phyloP scores from a whole-genome alignment of 2,888 invertebrate species.

The Eumerus sabulonum region DNA sequence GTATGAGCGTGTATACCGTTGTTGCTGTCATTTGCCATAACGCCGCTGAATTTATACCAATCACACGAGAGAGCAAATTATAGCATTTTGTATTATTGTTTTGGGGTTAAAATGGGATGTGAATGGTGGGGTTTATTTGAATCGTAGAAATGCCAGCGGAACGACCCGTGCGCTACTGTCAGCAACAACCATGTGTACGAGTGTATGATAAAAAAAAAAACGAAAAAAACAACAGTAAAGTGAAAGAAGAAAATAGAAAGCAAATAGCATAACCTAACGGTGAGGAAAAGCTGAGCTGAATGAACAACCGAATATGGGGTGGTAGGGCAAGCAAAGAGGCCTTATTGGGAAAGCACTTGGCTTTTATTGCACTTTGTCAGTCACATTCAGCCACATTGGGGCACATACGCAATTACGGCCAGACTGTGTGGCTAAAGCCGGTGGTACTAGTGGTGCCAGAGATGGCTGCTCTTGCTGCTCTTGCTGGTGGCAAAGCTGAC shows the following conservation, averaged over 20 bases:
- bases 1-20: not conserved
- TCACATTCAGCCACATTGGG: conserved; percentile 28
- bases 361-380: conserved; percentile 65
- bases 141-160: conserved; percentile 19
- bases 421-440: conserved; percentile 38
- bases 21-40: conserved; percentile 36
- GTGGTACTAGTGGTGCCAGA: not conserved
- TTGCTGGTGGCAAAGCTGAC: too few relatives aligned
- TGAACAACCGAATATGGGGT: too few relatives aligned
- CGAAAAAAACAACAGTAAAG: too few relatives aligned
- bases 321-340: too few relatives aligned
- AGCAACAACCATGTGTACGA: too few relatives aligned
- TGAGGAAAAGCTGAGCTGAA: too few relatives aligned
- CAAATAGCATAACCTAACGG: too few relatives aligned
- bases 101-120: conserved; percentile 40
- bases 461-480: too few relatives aligned
- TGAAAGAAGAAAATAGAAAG: too few relatives aligned
- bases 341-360: conserved; percentile 30
- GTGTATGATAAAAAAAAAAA: too few relatives aligned
- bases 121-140: conserved; percentile 53
- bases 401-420: conserved; percentile 37
- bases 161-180: not conserved
- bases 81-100: conserved; percentile 40
- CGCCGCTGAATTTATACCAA: conserved; percentile 54
- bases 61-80: conserved; percentile 54